Conservation (phyloP, 2,113 vertebrate genomes). For the Porphyrio hochstetteri region DNA sequence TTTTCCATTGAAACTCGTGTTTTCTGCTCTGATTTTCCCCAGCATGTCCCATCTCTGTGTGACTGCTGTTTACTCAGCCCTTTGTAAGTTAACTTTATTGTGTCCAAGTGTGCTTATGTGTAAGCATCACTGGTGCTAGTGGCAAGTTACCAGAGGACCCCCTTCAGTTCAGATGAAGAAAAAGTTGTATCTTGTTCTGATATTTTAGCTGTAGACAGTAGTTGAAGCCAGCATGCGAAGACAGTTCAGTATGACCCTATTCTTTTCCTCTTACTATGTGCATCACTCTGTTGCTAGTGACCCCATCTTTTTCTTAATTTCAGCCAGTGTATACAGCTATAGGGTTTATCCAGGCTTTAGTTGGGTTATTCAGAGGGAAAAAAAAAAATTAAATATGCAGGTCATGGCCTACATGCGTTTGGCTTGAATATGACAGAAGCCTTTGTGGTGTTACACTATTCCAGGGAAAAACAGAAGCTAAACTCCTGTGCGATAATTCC, state of each 20-base stretch:
- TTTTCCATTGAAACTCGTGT: background rate
- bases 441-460: background rate
- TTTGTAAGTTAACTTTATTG: background rate
- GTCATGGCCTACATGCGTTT: background rate
- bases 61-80: background rate
- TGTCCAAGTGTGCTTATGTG: background rate
- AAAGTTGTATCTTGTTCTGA: background rate
- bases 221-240: background rate
- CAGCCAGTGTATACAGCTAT: background rate
- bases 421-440: background rate
- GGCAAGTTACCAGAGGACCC: background rate
- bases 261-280: background rate
- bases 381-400: background rate
- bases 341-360: background rate
- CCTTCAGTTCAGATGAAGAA: background rate
- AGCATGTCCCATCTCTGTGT: background rate
- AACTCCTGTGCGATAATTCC: background rate
- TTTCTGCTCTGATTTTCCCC: background rate
- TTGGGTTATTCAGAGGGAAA: background rate
- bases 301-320: background rate
- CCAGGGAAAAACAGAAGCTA: background rate
- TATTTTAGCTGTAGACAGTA: background rate
- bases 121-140: background rate
- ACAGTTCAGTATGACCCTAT: background rate
- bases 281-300: background rate